Conservation (phyloP, 2,113 vertebrate species). For the Corythaixoides concolor region DNA sequence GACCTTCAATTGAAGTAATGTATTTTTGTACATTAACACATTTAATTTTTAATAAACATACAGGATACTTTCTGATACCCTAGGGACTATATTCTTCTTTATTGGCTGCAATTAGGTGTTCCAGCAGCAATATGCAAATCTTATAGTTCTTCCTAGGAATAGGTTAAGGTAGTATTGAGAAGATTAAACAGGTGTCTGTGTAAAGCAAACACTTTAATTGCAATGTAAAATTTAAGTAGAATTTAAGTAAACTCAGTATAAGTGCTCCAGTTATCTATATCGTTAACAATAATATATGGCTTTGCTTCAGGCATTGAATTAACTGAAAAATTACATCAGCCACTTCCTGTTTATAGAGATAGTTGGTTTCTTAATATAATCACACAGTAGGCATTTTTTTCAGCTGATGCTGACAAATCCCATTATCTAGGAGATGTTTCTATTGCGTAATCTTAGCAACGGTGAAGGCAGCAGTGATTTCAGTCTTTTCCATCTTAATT, state of each 20-base stretch:
- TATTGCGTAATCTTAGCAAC: background rate
- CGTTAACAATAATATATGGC: background rate
- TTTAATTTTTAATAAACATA: background rate
- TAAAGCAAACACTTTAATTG: background rate
- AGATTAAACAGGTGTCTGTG: background rate
- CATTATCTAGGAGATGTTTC: slow-evolving; percentile 1
- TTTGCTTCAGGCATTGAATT: slow-evolving; percentile 8
- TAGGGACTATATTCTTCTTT: background rate
- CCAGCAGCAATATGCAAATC: background rate
- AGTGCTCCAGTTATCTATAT: background rate
- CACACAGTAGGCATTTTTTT: background rate
- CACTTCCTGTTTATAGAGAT: background rate
- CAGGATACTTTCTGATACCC: background rate
- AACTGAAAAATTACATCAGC: background rate
- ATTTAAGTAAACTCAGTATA: background rate
- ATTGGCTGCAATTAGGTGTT: background rate
- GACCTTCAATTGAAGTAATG: background rate
- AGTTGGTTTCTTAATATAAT: slow-evolving; percentile 3
- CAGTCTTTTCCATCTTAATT: background rate
- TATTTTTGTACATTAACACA: background rate
- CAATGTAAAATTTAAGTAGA: background rate
- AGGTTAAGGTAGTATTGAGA: background rate
- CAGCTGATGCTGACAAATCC: slow-evolving; percentile 22
- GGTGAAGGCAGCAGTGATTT: background rate
- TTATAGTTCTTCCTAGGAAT: background rate